Conservation (phyloP, 2,113 vertebrate genomes). For the Cranoglanis bouderius region DNA sequence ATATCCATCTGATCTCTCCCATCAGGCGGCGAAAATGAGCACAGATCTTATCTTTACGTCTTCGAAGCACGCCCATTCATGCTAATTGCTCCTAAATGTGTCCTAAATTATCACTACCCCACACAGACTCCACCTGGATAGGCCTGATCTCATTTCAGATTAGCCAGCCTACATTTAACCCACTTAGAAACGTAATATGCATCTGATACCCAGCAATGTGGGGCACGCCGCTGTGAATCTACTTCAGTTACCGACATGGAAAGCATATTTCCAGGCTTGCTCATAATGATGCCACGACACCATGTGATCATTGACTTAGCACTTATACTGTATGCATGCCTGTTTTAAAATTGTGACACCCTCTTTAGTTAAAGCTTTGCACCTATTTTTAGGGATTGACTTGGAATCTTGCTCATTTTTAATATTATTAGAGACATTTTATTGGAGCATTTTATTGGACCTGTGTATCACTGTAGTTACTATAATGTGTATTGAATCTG, state of each 20-base stretch:
- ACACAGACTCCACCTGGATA: constrained; percentile 46
- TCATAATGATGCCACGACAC: neutral
- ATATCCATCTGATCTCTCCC: constrained; percentile 14
- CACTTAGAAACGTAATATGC: constrained; percentile 21
- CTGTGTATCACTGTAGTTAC: neutral
- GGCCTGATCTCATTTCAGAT: constrained; percentile 36
- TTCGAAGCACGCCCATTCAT: constrained; percentile 14
- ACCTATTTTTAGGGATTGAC: neutral
- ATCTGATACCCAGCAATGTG: neutral
- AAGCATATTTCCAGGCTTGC: neutral
- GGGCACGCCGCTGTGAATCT: neutral
- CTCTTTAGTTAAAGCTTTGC: neutral
- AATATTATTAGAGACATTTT: neutral
- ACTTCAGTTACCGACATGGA: neutral
- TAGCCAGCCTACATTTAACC: constrained; percentile 35
- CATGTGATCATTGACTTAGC: neutral
- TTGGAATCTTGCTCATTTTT: neutral
- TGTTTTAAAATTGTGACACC: neutral
- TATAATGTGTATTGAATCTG: neutral
- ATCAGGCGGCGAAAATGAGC: constrained; percentile 17
- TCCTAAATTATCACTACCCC: constrained; percentile 29
- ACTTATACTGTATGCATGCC: neutral
- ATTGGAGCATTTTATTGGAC: neutral
- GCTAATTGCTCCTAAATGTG: constrained; percentile 38
- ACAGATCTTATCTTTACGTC: constrained; percentile 33